Conservation (phyloP, 2,797 vertebrate species). For the Lophotriccus pileatus region DNA sequence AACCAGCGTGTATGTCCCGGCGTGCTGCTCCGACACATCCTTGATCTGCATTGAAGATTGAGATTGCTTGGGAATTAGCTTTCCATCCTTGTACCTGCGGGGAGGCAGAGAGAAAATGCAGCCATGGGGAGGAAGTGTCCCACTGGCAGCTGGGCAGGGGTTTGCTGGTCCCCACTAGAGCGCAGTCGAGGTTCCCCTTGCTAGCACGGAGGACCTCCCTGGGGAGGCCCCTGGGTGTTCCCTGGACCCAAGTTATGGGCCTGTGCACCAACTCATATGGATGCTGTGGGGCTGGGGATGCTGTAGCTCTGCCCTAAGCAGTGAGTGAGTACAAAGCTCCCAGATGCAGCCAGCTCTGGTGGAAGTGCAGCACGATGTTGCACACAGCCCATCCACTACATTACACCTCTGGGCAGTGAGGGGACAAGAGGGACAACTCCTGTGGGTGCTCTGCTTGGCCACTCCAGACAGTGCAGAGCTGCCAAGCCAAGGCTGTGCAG, state of each 20-base stretch:
- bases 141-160: background rate
- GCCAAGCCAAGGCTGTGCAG: background rate
- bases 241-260: accelerated
- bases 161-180: background rate
- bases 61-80: slow-evolving; percentile 83
- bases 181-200: background rate
- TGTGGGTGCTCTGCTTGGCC: background rate
- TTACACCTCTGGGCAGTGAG: background rate
- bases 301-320: background rate
- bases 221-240: background rate
- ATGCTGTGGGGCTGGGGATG: background rate
- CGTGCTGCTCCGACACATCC: slow-evolving; percentile 87
- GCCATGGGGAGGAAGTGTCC: slow-evolving; percentile 46
- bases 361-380: accelerated
- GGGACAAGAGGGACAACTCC: background rate
- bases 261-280: background rate
- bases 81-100: slow-evolving; percentile 90
- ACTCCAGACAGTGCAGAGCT: background rate
- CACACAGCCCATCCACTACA: background rate
- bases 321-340: background rate
- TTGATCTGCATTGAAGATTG: slow-evolving; percentile 89
- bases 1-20: slow-evolving; percentile 84
- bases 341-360: background rate
- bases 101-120: slow-evolving; percentile 62
- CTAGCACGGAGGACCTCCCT: background rate